Conservation (phyloP, 1,140 invertebrate species). For the Oncopodura yosiiana region DNA sequence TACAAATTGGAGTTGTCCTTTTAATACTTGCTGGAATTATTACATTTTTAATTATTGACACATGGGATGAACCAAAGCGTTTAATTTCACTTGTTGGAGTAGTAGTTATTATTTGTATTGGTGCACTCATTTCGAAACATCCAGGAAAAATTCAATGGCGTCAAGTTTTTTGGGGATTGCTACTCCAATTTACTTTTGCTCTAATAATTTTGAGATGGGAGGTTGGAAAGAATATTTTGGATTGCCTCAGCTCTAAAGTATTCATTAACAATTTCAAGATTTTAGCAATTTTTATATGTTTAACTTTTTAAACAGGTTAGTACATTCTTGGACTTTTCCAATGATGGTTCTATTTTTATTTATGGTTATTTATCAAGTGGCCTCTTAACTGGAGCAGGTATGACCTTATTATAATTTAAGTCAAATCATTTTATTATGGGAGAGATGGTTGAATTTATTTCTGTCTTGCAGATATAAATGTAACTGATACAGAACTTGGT, state of each 20-base stretch:
- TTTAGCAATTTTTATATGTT: background rate
- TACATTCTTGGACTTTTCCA: slow-evolving; percentile 66
- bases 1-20: background rate
- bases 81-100: slow-evolving; percentile 56
- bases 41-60: slow-evolving; percentile 37
- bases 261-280: background rate
- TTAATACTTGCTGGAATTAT: slow-evolving; percentile 27
- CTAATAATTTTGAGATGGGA: slow-evolving; percentile 75
- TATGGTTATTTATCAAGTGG: slow-evolving; percentile 53
- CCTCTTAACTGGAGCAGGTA: too few relatives aligned
- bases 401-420: too few relatives aligned
- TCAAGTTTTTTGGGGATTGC: slow-evolving; percentile 65
- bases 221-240: slow-evolving; percentile 61
- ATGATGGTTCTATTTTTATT: slow-evolving; percentile 70
- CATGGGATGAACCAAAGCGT: slow-evolving; percentile 35
- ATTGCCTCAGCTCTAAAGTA: slow-evolving; percentile 69
- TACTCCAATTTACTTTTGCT: slow-evolving; percentile 77
- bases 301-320: slow-evolving; percentile 40
- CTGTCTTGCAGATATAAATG: too few relatives aligned
- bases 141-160: slow-evolving; percentile 57
- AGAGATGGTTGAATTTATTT: too few relatives aligned
- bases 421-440: too few relatives aligned
- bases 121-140: slow-evolving; percentile 51
- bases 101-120: slow-evolving; percentile 42
- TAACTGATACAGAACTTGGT: background rate